Conservation (phyloP, 92 coral and sea anemone genomes). For the Virgularia gustaviana region DNA sequence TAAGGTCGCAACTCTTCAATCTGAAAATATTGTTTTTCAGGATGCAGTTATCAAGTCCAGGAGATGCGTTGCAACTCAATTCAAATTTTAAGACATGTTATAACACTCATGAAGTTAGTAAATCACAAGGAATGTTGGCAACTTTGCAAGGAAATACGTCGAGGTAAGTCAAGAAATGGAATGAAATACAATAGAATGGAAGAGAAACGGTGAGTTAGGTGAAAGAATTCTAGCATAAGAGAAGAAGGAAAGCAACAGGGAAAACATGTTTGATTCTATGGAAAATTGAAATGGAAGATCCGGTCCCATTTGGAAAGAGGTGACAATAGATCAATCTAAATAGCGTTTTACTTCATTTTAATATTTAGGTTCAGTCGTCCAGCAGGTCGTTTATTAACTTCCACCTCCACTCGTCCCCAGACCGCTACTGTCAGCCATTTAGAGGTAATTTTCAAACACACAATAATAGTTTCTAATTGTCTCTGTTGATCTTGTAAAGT, state of each 20-base stretch:
- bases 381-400: conserved; percentile 77
- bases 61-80: conserved; percentile 76
- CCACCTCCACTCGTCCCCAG: conserved; percentile 85
- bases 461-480: neutral
- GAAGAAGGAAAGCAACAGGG: no score
- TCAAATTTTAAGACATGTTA: conserved; percentile 79
- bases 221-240: no score
- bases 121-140: conserved; percentile 77
- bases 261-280: no score
- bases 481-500: neutral
- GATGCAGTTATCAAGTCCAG: conserved; percentile 85
- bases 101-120: conserved; percentile 79
- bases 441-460: conserved; percentile 57
- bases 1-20: neutral
- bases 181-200: no score
- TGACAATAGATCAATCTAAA: no score
- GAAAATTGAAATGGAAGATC: no score
- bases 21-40: conserved; percentile 38
- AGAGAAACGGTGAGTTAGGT: no score
- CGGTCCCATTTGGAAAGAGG: no score
- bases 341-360: no score
- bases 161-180: conserved; percentile 49
- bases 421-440: conserved; percentile 85
- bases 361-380: conserved; percentile 81
- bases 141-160: conserved; percentile 82